Percentiles rank a stretch among this genome's conserved stretches.
phyloP scores from a whole-genome alignment of 2,888 invertebrate species.

The Glomeris marginata region DNA sequence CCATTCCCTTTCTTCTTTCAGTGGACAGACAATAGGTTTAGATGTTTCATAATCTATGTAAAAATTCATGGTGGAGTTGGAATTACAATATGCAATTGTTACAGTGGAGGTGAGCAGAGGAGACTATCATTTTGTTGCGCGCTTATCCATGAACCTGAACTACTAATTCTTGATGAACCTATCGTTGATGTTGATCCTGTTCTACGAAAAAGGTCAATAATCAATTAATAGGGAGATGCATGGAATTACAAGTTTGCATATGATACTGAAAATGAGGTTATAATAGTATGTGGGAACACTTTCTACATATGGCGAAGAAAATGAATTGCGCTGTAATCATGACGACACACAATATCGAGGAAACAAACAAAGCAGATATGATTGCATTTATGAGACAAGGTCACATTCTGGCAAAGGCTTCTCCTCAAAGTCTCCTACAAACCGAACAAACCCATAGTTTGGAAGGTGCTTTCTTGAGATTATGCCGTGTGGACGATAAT shows the following conservation, averaged over 20 bases:
- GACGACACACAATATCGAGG: constrained; percentile 30
- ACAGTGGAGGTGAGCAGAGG: constrained; percentile 75
- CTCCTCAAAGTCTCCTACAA: too few species aligned
- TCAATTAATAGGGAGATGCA: too few species aligned
- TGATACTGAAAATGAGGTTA: background rate
- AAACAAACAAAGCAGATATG: constrained; percentile 19
- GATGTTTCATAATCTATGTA: too few species aligned
- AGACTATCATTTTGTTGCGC: constrained; percentile 84
- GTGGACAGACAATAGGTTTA: too few species aligned
- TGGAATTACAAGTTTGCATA: background rate
- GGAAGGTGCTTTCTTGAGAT: too few species aligned
- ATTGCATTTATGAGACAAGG: too few species aligned
- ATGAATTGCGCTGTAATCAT: constrained; percentile 29
- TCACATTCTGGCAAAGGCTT: too few species aligned
- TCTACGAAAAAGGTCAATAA: constrained; percentile 29
- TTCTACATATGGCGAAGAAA: constrained; percentile 25
- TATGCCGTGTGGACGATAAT: too few species aligned
- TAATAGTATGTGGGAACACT: constrained; percentile 32
- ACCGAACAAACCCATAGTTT: too few species aligned
- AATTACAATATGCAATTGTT: constrained; percentile 18
- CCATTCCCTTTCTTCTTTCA: too few species aligned
- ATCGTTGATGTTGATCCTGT: constrained; percentile 86
- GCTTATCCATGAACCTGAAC: constrained; percentile 79
- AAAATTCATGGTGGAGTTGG: too few species aligned
- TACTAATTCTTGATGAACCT: constrained; percentile 80